Evolutionary conservation across 2,797 vertebrate species (phyloP), one percentile per base, ranked within the genome.

Genomic region (Threskiornis aethiopicus): DNA sequence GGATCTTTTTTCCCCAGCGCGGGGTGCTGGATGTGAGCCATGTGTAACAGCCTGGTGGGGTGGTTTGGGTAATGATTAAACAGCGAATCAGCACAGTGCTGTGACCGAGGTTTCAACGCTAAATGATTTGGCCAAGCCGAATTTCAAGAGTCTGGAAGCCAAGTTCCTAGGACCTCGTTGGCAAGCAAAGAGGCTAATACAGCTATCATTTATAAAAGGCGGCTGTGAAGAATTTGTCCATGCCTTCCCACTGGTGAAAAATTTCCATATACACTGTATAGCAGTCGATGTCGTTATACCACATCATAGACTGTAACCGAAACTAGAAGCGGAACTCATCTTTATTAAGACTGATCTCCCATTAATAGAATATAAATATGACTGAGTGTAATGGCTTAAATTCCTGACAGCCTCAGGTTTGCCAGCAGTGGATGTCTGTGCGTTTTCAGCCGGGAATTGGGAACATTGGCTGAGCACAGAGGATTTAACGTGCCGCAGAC

Each of bases 1-100:
- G 21, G 33, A 35, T 41, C 29, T 76, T 31, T 46, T 51, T 46
- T 69, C 52, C 31, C 31, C 1, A 3, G 41, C 28, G 42, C 1
- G 2, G 4, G 8, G 1, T 39, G 44, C 76, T 80, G 65, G 42
- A 44, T 22, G 41, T 37, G 31, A 91, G 33, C 61, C 64, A 52
- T 3, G 0, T 31, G 18, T 39, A 69, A 67, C 15, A 87, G 41
- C 57, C 66, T 29, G 37, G 41, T 47, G 41, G 3, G 22, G 8
- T 20, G 16, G 24, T 44, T 26, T 71, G 35, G 35, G 8, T 41
- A 59, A 42, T 3, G 19, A 46, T 58, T 54, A 42, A 77, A 51
- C 26, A 62, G 31, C 0, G 0, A 71, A 52, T 64, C 4, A 0
- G 19, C 90, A 49, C 26, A 3, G 18, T 19, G 37, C 58, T 66